Percentiles rank a stretch among this genome's conserved stretches.
phyloP scores from a whole-genome alignment of 2,888 invertebrate genomes.

The Chrysolina americana region DNA sequence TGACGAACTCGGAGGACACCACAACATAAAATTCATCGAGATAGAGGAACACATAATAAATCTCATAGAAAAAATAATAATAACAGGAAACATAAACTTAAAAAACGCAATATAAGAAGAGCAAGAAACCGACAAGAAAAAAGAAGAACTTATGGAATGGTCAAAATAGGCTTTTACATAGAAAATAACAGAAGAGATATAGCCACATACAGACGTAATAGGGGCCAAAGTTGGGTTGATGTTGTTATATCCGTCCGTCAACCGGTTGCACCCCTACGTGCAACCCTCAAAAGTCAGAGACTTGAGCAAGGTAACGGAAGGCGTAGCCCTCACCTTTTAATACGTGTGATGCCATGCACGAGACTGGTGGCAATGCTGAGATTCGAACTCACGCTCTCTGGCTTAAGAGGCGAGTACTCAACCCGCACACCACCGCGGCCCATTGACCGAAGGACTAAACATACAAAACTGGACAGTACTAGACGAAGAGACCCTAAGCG shows the following conservation, averaged over 20 bases:
- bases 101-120: neutral
- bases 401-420: no score
- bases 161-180: neutral
- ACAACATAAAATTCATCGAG: neutral
- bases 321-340: no score
- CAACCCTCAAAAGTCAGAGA: no score
- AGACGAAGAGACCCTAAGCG: neutral
- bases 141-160: no score
- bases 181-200: neutral
- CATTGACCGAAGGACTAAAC: neutral
- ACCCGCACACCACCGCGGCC: no score
- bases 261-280: no score
- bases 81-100: neutral
- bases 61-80: neutral
- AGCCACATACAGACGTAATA: neutral
- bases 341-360: no score
- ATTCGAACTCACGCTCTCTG: no score
- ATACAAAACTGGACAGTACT: neutral
- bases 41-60: neutral
- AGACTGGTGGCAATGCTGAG: no score
- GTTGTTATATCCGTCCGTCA: no score
- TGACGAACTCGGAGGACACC: neutral
- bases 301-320: no score
- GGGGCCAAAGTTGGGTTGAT: neutral
- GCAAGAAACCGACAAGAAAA: no score